phyloP scores from a whole-genome alignment of 2,888 invertebrate species.

The Galeruca laticollis region DNA sequence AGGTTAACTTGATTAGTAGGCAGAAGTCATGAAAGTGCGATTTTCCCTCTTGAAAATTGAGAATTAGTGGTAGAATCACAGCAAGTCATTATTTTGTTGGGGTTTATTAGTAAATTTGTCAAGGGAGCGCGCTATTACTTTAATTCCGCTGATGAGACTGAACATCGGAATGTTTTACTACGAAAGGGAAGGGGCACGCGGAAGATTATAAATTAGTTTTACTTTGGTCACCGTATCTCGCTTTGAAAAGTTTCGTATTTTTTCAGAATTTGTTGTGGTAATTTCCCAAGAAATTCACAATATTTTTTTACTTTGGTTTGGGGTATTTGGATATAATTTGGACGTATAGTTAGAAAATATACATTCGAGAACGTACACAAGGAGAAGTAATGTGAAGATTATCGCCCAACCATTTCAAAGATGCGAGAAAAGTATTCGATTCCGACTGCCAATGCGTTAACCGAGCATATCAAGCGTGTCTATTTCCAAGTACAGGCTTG shows the following conservation, averaged over 20 bases:
- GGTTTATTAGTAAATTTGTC: conserved; percentile 45
- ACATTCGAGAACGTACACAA: too few species aligned
- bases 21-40: conserved; percentile 49
- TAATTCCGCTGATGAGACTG: conserved; percentile 21
- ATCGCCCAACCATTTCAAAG: too few species aligned
- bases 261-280: too few species aligned
- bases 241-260: neutral
- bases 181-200: neutral
- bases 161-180: conserved; percentile 23
- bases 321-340: too few species aligned
- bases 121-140: conserved; percentile 45
- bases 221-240: neutral
- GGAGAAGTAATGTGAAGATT: too few species aligned
- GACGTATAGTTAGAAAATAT: too few species aligned
- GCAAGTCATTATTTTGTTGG: conserved; percentile 49
- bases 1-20: conserved; percentile 51
- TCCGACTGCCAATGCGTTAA: too few species aligned
- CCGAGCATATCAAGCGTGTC: too few species aligned
- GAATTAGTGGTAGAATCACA: conserved; percentile 56
- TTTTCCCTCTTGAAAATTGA: conserved; percentile 49
- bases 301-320: too few species aligned
- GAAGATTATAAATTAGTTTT: conserved; percentile 14
- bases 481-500: too few species aligned
- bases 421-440: too few species aligned
- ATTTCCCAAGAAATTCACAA: too few species aligned